phyloP scores from a whole-genome alignment of 2,888 invertebrate species.

The Acrobasis repandana region DNA sequence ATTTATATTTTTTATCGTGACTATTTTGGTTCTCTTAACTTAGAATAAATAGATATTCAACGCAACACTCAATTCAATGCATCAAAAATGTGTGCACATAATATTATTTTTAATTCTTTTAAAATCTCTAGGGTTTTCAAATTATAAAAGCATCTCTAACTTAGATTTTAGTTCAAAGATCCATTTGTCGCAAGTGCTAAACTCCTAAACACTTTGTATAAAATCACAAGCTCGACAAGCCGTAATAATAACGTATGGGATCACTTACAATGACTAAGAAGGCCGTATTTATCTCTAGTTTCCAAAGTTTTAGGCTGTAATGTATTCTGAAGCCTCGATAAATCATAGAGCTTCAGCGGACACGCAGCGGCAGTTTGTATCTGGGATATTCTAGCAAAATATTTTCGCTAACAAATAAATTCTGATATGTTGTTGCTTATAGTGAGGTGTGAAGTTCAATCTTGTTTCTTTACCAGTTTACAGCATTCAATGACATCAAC shows the following conservation, averaged over 20 bases:
- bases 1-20: too few relatives aligned
- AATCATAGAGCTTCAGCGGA: conserved; percentile 39
- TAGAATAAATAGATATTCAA: too few relatives aligned
- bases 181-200: not conserved
- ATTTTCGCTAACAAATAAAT: conserved; percentile 24
- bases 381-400: conserved; percentile 34
- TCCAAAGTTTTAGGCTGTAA: conserved; percentile 39
- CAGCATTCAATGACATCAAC: too few relatives aligned
- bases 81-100: too few relatives aligned
- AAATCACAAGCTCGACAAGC: not conserved
- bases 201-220: not conserved
- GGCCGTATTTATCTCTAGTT: conserved; percentile 33
- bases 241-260: not conserved
- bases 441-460: conserved; percentile 1
- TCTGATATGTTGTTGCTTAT: not conserved
- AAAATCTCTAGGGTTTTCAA: too few relatives aligned
- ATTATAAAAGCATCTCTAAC: not conserved
- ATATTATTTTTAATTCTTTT: too few relatives aligned
- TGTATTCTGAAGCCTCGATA: conserved; percentile 46
- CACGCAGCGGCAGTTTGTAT: conserved; percentile 32
- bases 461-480: too few relatives aligned
- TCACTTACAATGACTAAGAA: conserved; percentile 2
- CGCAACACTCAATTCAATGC: too few relatives aligned
- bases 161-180: not conserved
- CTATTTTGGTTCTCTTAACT: too few relatives aligned